Evolutionary conservation across 2,113 vertebrate species (phyloP), one percentile per base, ranked within the genome.

Genomic region (Seriola dumerili): DNA sequence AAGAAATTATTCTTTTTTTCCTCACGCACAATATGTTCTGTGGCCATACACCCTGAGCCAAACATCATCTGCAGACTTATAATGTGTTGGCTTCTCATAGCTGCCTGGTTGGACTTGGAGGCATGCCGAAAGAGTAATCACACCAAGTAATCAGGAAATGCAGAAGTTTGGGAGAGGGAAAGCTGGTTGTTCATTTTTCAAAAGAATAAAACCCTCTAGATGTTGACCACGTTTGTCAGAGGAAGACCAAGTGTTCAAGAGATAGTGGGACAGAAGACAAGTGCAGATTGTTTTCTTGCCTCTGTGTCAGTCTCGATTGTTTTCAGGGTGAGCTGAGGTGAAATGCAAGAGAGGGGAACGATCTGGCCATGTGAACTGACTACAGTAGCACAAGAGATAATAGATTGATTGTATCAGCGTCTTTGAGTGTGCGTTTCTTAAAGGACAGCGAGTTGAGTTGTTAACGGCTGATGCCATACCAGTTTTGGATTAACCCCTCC

Each of bases 291-390:
- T 78, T 81, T 68, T 52, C 48, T 40, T 2, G 36, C 7, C 9
- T 74, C 36, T 63, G 55, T 75, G 65, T 77, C 83, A 58, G 44
- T 11, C 55, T 48, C 21, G 12, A 59, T 82, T 63, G 12, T 88
- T 73, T 76, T 64, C 59, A 70, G 68, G 70, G 66, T 65, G 67
- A 87, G 52, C 52, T 16, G 69, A 80, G 63, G 72, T 74, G 76
- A 80, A 87, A 57, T 13, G 10, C 48, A 42, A 61, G n/a, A 50
- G 50, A 84, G 8, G 44, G 71, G 42, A 68, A 50, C 9, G 64
- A 77, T 62, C 54, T 46, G 44, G 72, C 23, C 4, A 17, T 1
- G 12, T 59, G 29, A 67, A 40, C 62, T 5, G 52, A 48, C 62
- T 50, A 1, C 25, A 63, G 46, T 10, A 42, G 17, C 59, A 17